Percentiles rank a stretch among this genome's conserved stretches.
phyloP scores from a whole-genome alignment of 1,140 invertebrate species.

The silkworm (Bombyx mori) region ASM3026992v2 NC_085130.1:12169001-12169500 shows the following conservation, averaged over 20 bases:
- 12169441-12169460: constrained; percentile 21
- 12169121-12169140: constrained; percentile 9
- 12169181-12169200: constrained; percentile 16
- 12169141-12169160: constrained; percentile 27
- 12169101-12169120: constrained; percentile 18
- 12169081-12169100: constrained; percentile 29
- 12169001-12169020: neutral
- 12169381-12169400: constrained; percentile 31
- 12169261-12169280: constrained; percentile 13
- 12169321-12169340: constrained; percentile 54
- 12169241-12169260: constrained; percentile 11
- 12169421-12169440: constrained; percentile 60
- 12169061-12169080: constrained; percentile 22
- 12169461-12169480: constrained; percentile 13
- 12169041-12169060: constrained; percentile 30
- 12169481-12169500: constrained; percentile 11
- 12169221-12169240: constrained; percentile 11
- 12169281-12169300: constrained; percentile 8
- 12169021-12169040: constrained; percentile 25
- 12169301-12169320: constrained; percentile 40
- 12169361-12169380: constrained; percentile 17
- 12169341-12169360: constrained; percentile 27
- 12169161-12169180: constrained; percentile 11
- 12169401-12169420: constrained; percentile 59
- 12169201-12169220: constrained; percentile 13